Base-by-base conservation (phyloP, 2,113 vertebrate species). In the Onychostruthus taczanowskii region DNA sequence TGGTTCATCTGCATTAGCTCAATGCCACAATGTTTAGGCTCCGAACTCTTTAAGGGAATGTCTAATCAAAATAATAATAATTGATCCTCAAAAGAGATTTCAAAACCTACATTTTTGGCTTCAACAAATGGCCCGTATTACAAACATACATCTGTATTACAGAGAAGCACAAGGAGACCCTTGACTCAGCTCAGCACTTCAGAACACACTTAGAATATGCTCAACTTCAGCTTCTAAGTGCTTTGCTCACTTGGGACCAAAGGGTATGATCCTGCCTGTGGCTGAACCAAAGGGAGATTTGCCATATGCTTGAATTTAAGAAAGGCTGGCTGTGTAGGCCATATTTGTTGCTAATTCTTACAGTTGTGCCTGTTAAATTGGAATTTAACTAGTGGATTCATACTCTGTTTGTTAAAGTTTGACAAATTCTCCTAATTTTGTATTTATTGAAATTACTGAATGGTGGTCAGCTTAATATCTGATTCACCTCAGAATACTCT, bases 11-110 rank as follows among this genome's bases (percentile, higher is more conserved):
- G 91, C 72, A 67, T 69, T 91, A 90, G 59, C 82, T 96, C 90
- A 95, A 43, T 88, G 93, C 93, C 89, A 92, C 73, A 84, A 93
- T 90, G 76, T 94, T 96, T 93, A 91, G 75, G 62, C 78, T 95
- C 89, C 3, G 37, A 58, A 80, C 43, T 82, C 70, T 26, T 44
- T 52, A 74, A 87, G 84, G 74, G 70, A 95, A 88, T 93, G 82
- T 95, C 64, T 93, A 95, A 95, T 85, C 82, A 96, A 95, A 96
- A 94, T 94, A 97, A 66, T 83, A 96, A 84, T 88, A 95, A 92
- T 90, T 88, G 75, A 90, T 95, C 93, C 59, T 87, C 56, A 28
- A 91, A 94, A 85, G 61, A 79, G 46, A 67, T 90, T 93, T 91
- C 67, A 84, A 83, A 85, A 59, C 47, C 47, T 91, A 37, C 50